phyloP scores from a whole-genome alignment of 2,113 vertebrate species.

The Eolophus roseicapilla region DNA sequence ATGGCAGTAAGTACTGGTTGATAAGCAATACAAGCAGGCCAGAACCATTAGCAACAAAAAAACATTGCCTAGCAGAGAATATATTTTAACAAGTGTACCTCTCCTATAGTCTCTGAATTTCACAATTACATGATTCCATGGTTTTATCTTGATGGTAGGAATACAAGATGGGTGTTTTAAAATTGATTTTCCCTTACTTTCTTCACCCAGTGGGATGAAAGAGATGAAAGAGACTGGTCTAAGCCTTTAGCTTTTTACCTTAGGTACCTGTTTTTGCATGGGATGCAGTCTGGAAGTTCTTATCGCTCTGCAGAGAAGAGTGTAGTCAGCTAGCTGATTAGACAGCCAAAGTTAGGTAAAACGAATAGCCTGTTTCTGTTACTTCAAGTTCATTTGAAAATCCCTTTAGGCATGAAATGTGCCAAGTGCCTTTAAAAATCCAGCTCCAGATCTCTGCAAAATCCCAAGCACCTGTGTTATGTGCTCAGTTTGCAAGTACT shows the following conservation, averaged over 20 bases:
- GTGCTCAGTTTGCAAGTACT: neutral
- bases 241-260: neutral
- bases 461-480: constrained; percentile 31
- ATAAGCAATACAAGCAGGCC: neutral
- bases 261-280: neutral
- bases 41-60: neutral
- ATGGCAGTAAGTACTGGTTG: neutral
- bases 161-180: neutral
- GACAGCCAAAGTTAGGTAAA: neutral
- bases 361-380: neutral
- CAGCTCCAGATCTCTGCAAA: neutral
- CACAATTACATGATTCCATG: neutral
- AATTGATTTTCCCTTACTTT: neutral
- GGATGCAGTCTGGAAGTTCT: neutral
- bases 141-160: neutral
- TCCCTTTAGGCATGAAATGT: neutral
- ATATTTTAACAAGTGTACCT: neutral
- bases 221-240: neutral
- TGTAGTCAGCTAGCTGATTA: neutral
- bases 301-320: neutral
- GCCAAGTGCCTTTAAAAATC: constrained; percentile 26
- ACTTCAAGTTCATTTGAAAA: neutral
- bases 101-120: neutral
- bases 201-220: neutral
- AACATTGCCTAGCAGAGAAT: neutral